A percentile compares a stretch with the other conserved stretches of the same genome.
phyloP scores from a whole-genome alignment of 2,797 vertebrate genomes.

The Brachyrhaphis roseni region DNA sequence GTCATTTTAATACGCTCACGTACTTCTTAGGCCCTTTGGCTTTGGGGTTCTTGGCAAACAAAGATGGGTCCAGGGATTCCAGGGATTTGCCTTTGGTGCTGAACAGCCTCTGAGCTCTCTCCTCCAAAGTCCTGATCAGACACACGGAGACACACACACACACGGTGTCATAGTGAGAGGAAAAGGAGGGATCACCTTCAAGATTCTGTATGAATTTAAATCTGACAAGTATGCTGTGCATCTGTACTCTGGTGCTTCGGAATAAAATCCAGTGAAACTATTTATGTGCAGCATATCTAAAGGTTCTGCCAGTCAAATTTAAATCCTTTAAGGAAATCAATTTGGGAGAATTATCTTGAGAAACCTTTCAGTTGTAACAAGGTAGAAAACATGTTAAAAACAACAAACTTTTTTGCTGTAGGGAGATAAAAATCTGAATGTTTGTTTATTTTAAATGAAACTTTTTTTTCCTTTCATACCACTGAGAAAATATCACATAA shows the following conservation, averaged over 20 bases:
- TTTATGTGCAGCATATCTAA: not conserved
- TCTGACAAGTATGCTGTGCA: not conserved
- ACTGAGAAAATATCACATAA: too few relatives aligned
- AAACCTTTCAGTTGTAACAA: too few relatives aligned
- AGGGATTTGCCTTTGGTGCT: conserved; percentile 97
- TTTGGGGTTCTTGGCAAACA: conserved; percentile 98
- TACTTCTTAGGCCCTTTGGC: conserved; percentile 96
- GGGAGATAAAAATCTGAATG: too few relatives aligned
- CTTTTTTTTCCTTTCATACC: too few relatives aligned
- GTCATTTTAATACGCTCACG: conserved; percentile 27
- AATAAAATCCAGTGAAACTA: not conserved
- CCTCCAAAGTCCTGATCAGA: conserved; percentile 88
- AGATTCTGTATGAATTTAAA: not conserved
- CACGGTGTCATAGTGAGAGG: not conserved
- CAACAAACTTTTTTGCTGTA: too few relatives aligned
- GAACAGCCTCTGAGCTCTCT: conserved; percentile 94
- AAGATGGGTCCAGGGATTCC: conserved; percentile 91
- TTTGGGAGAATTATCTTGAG: too few relatives aligned
- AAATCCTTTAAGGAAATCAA: too few relatives aligned
- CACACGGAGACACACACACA: not conserved
- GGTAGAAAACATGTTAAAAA: too few relatives aligned
- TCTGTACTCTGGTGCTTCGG: not conserved
- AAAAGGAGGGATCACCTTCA: not conserved
- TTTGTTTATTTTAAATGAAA: too few relatives aligned
- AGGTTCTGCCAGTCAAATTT: too few relatives aligned